Conservation (phyloP, 2,113 vertebrate species). For the Lagenorhynchus albirostris region DNA sequence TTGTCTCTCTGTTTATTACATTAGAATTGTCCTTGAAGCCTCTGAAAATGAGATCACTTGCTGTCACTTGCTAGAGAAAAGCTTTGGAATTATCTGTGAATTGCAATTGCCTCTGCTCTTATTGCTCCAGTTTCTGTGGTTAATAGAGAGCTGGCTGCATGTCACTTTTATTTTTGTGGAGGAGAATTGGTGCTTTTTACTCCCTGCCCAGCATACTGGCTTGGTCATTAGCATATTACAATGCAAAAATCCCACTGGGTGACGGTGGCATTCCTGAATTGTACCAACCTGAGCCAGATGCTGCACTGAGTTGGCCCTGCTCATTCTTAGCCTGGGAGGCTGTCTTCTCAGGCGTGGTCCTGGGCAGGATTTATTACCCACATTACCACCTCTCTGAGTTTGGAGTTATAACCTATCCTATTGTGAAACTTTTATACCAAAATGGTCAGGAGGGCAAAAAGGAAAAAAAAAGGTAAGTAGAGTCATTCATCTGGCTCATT, state of each 20-base stretch:
- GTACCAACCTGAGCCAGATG: neutral
- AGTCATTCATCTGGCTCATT: neutral
- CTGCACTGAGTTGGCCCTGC: neutral
- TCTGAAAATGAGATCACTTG: slow-evolving; percentile 50
- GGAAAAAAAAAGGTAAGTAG: neutral
- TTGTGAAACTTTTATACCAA: neutral
- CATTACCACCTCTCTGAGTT: neutral
- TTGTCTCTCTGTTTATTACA: slow-evolving; percentile 18
- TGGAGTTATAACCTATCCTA: neutral
- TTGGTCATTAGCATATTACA: slow-evolving; percentile 20
- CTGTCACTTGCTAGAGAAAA: neutral
- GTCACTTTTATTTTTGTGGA: neutral
- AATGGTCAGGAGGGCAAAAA: neutral
- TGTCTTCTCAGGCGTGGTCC: neutral
- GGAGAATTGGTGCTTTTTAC: slow-evolving; percentile 8
- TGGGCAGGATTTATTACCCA: neutral
- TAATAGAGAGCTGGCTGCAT: neutral
- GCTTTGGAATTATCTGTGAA: neutral
- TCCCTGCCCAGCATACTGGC: neutral
- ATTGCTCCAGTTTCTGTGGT: neutral
- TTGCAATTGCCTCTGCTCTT: neutral
- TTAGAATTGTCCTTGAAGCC: slow-evolving; percentile 27
- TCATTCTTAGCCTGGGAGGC: neutral
- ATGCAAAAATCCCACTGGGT: neutral
- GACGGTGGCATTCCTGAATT: neutral